phyloP scores from a whole-genome alignment of 1,140 invertebrate species.

The Meloidogyne chitwoodi region DNA sequence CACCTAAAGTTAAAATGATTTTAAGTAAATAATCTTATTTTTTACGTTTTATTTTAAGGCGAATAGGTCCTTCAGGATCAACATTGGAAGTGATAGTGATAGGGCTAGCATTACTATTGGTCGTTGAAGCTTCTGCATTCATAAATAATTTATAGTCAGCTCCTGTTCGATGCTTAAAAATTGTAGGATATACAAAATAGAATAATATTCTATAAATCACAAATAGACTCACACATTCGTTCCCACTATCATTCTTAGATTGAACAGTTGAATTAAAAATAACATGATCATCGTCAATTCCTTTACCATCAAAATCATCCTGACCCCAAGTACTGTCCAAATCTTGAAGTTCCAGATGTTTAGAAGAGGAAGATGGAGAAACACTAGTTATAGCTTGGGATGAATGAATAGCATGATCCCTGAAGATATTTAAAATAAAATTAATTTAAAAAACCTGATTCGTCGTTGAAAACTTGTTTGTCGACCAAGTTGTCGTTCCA shows the following conservation, averaged over 20 bases:
- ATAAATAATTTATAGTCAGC: not conserved
- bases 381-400: not conserved
- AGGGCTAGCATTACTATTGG: not conserved
- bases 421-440: too few relatives aligned
- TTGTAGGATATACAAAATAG: too few relatives aligned
- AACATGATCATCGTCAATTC: not conserved
- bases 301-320: not conserved
- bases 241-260: not conserved
- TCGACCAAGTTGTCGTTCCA: constrained; percentile 5
- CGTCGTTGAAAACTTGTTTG: not conserved
- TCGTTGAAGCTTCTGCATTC: not conserved
- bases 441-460: not conserved
- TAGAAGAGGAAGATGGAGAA: not conserved
- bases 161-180: not conserved
- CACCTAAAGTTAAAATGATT: not conserved
- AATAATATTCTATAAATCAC: not conserved
- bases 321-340: not conserved
- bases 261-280: not conserved
- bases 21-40: not conserved
- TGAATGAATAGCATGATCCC: not conserved
- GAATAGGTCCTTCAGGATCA: not conserved
- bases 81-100: not conserved
- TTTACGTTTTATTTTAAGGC: constrained; percentile 17
- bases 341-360: not conserved
- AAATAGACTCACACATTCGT: not conserved